Conservation (phyloP, 2,888 invertebrate genomes). For the Malacosoma neustria region DNA sequence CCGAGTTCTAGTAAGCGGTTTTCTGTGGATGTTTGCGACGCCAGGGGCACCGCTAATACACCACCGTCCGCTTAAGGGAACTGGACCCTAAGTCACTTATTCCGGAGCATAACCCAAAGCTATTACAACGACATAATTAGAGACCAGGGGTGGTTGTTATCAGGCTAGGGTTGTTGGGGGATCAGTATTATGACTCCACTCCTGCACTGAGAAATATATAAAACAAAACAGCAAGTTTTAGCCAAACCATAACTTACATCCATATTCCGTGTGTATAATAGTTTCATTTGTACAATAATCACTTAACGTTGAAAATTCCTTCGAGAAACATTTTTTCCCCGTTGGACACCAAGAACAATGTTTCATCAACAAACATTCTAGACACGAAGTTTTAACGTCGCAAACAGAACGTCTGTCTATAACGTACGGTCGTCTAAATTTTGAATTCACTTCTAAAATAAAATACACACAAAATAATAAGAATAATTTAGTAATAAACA, state of each 20-base stretch:
- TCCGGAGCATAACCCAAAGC: no score
- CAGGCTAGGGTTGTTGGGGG: no score
- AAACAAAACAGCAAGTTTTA: no score
- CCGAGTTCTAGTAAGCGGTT: no score
- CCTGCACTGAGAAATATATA: no score
- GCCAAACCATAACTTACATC: slow-evolving; percentile 36
- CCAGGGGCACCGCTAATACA: no score
- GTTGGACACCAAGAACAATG: slow-evolving; percentile 59
- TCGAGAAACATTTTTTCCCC: slow-evolving; percentile 48
- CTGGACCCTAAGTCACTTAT: no score
- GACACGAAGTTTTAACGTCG: slow-evolving; percentile 44
- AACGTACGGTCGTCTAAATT: slow-evolving; percentile 18
- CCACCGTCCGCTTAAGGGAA: no score
- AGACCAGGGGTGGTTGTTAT: no score
- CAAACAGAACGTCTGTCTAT: slow-evolving; percentile 50
- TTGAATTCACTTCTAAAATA: slow-evolving; percentile 16
- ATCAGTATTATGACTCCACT: no score
- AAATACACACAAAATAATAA: slow-evolving; percentile 13
- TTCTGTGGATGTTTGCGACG: no score
- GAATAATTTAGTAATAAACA: slow-evolving; percentile 15
- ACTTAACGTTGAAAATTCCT: slow-evolving; percentile 20
- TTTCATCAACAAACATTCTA: slow-evolving; percentile 43
- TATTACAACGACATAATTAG: no score
- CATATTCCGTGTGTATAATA: slow-evolving; percentile 36
- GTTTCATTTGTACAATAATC: slow-evolving; percentile 38